These are phyloP conservation scores for Artibeus jamaicensis DNA, from an alignment of 2,797 vertebrate genomes.

Conservation along the genomic window DNA sequence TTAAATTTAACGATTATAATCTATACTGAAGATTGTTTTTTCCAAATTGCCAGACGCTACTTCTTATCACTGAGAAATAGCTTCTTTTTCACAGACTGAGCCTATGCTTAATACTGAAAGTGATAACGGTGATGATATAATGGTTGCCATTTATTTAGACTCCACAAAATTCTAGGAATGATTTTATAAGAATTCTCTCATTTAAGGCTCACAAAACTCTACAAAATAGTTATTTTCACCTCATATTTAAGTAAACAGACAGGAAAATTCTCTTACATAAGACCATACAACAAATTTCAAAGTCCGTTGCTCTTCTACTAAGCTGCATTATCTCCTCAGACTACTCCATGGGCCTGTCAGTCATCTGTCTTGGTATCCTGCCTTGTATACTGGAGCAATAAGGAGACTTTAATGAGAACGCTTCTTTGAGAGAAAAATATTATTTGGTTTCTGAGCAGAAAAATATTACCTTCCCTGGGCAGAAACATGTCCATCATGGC, in stretches of 20 bases:
- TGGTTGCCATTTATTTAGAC: not conserved
- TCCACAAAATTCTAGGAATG: not conserved
- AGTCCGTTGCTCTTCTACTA: not conserved
- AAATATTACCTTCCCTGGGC: not conserved
- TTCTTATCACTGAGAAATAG: constrained; percentile 42
- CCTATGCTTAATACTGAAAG: constrained; percentile 33
- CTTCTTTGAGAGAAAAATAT: constrained; percentile 16
- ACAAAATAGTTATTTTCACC: constrained; percentile 14
- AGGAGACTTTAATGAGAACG: not conserved
- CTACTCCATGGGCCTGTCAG: not conserved
- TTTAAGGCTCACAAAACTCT: not conserved
- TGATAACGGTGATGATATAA: not conserved
- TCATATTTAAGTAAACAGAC: constrained; percentile 31
- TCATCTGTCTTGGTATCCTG: not conserved
- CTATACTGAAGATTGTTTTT: constrained; percentile 37
- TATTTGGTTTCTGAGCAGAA: constrained; percentile 1
- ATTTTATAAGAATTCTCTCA: constrained; percentile 34
- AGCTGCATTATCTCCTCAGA: not conserved
- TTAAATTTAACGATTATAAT: constrained; percentile 47
- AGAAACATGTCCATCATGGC: not conserved
- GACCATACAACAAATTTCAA: not conserved
- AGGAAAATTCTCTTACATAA: not conserved
- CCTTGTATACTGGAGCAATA: not conserved
- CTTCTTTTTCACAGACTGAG: constrained; percentile 7
- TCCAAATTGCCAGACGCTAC: constrained; percentile 16